Base-by-base conservation (phyloP, 2,888 invertebrate genomes). In the Allygus modestus region DNA sequence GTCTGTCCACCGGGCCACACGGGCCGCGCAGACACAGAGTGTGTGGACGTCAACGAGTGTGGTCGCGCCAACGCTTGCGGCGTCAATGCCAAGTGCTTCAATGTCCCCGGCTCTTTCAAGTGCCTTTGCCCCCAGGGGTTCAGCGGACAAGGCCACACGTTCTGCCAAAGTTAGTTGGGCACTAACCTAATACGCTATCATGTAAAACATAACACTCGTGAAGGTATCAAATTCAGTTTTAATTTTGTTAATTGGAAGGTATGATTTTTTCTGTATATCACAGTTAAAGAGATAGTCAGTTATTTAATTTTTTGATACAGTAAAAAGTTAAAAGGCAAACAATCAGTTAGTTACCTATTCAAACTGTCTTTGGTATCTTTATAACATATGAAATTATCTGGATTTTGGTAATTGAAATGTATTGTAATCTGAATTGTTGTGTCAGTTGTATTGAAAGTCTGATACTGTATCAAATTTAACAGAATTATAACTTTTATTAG, bases 111-210 rank as follows among this genome's bases (percentile, higher is more conserved):
- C 88, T 94, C 95, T 84, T 95, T 93, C 92, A 94, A 94, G 89
- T 96, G 96, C 90, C 91, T 94, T 87, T 96, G 96, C 90, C 95
- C 95, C 41, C 93, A 92, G 88, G 96, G 96, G 87, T 96, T 95
- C 91, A 92, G 93, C 88, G 96, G 96, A 89, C 94, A 95, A 90
- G 94, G 95, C 88, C 93, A 94, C 89, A 93, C 93, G 87, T 93
- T 93, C 88, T 96, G 96, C 91, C 94, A 95, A 94, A 96, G 96
- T 95, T 93, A 94, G 94, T 92, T 31, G 61, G 81, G 65, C 58
- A 41, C 86, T 58, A 51, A 58, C n/a, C 54, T 58, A 26, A 51
- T 79, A n/a, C 33, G 58, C 46, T 77, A 79, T 20, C 33, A 58
- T 58, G n/a, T 79, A 79, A 79, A 58, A 20, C 0, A 1, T 79